Evolutionary conservation across 2,888 invertebrate genomes (phyloP).

Genomic region (Cephus pulcher): DNA sequence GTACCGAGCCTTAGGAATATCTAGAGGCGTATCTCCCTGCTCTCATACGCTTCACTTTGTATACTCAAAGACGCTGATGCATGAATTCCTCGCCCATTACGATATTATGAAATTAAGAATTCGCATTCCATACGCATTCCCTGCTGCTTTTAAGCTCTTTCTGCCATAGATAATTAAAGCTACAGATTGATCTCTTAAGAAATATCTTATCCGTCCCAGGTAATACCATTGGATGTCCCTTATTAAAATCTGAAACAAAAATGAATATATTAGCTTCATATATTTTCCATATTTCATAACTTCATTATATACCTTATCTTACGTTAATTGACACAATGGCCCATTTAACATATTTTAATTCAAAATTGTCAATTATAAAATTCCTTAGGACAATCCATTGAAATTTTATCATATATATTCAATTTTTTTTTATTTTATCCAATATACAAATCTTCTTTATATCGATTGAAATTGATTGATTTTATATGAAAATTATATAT

Average conservation of each 20-base stretch:
- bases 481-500: not conserved
- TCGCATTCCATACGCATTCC: not conserved
- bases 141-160: not conserved
- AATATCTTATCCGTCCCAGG: not conserved
- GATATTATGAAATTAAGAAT: not conserved
- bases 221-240: not conserved
- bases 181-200: not conserved
- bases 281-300: not conserved
- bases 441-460: not conserved
- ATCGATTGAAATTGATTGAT: not conserved
- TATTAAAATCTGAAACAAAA: not conserved
- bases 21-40: not conserved
- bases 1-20: not conserved
- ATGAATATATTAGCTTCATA: not conserved
- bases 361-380: not conserved
- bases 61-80: not conserved
- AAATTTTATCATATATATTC: not conserved
- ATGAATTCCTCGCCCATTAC: not conserved
- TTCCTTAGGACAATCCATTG: not conserved
- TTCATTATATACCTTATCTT: not conserved
- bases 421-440: not conserved
- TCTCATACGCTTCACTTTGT: not conserved
- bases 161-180: not conserved
- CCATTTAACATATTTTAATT: not conserved
- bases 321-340: not conserved